These are phyloP conservation scores for Eclectus roratus DNA, from an alignment of 2,113 vertebrate genomes.

Conservation along the genomic window DNA sequence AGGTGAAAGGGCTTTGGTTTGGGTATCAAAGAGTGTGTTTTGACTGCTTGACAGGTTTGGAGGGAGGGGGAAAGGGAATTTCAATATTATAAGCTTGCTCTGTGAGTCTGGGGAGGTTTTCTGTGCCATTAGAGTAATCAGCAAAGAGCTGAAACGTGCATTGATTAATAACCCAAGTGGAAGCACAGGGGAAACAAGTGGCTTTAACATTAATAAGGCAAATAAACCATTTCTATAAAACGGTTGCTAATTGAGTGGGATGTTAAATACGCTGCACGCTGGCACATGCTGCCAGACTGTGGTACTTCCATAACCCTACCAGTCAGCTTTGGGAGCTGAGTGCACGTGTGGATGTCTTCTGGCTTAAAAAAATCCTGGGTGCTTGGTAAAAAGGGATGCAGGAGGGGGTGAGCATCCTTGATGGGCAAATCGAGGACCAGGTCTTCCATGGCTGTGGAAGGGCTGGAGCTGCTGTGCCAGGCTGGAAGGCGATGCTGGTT, in stretches of 20 bases:
- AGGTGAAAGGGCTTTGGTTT: constrained; percentile 48
- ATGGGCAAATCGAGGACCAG: not conserved
- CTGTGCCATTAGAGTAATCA: constrained; percentile 7
- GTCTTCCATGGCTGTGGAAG: not conserved
- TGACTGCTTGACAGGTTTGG: constrained; percentile 9
- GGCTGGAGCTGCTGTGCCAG: not conserved
- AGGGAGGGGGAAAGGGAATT: not conserved
- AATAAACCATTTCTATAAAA: constrained; percentile 46
- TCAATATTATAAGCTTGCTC: constrained; percentile 1
- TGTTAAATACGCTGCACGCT: not conserved
- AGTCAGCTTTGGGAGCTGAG: not conserved
- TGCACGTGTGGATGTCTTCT: not conserved
- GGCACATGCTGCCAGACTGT: not conserved
- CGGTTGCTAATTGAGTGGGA: not conserved
- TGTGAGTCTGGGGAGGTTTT: constrained; percentile 10
- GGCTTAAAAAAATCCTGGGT: not conserved
- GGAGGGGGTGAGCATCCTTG: not conserved
- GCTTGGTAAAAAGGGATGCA: not conserved
- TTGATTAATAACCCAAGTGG: constrained; percentile 51
- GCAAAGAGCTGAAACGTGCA: not conserved
- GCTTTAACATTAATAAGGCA: constrained; percentile 52
- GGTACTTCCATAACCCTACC: not conserved
- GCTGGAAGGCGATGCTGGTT: not conserved
- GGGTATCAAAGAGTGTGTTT: constrained; percentile 52
- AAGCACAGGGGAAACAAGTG: not conserved